These are phyloP conservation scores for Desmophyllum pertusum DNA, from an alignment of 92 coral and sea anemone species.

Conservation along the genomic window DNA sequence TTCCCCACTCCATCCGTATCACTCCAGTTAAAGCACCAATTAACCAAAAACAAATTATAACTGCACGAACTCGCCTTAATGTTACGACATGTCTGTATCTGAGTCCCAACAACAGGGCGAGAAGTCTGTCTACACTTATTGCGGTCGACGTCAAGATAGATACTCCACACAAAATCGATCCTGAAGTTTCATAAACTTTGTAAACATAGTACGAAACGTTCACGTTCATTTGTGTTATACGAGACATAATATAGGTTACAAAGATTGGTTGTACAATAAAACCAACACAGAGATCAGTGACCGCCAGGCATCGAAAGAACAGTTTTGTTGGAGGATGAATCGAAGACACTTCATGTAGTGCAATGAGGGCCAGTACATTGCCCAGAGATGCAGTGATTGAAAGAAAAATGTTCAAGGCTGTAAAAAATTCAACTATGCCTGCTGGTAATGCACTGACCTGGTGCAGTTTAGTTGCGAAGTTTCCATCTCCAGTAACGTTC, in stretches of 20 bases:
- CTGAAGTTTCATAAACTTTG: background rate
- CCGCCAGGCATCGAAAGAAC: constrained; percentile 10
- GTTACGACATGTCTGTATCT: constrained; percentile 18
- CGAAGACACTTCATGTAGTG: background rate
- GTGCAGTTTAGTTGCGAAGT: background rate
- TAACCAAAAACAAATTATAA: background rate
- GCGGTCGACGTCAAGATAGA: constrained; percentile 16
- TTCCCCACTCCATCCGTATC: too few species aligned
- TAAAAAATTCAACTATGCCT: background rate
- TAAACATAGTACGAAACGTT: background rate
- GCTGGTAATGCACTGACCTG: background rate
- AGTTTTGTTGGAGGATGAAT: constrained; percentile 12
- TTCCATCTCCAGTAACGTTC: background rate
- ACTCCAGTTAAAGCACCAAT: too few species aligned
- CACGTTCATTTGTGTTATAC: background rate
- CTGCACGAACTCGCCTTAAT: background rate
- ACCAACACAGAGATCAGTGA: background rate
- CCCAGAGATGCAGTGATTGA: constrained; percentile 6
- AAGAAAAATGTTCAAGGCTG: background rate
- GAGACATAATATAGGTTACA: background rate
- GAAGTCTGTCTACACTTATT: constrained; percentile 20
- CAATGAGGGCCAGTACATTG: background rate
- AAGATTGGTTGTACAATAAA: background rate
- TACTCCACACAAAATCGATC: background rate
- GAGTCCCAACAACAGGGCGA: constrained; percentile 10